Conservation (phyloP, 2,888 invertebrate genomes). For the Tetrapedia diversipes region DNA sequence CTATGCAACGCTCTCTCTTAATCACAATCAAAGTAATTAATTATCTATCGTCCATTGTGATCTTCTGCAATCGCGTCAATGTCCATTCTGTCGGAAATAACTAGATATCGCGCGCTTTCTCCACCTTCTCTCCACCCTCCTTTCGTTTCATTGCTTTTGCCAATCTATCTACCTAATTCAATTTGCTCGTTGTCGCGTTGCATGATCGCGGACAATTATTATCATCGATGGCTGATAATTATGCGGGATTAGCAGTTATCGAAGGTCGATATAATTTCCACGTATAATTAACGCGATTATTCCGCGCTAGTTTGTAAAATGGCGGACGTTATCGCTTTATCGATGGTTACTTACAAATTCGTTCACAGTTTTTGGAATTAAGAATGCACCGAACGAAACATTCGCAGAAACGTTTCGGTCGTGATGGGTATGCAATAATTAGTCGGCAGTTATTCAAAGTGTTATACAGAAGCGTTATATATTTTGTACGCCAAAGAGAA, state of each 20-base stretch:
- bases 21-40: constrained; percentile 67
- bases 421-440: not conserved
- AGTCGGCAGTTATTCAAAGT: not conserved
- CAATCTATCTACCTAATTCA: constrained; percentile 46
- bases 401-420: not conserved
- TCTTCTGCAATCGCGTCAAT: constrained; percentile 23
- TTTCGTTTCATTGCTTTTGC: not conserved
- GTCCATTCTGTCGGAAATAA: constrained; percentile 17
- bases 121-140: not conserved
- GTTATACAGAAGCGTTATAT: too few relatives aligned
- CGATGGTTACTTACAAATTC: not conserved
- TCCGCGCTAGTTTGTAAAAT: not conserved
- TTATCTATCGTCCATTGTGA: constrained; percentile 38
- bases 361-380: not conserved
- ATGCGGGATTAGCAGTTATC: constrained; percentile 43
- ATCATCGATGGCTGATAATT: constrained; percentile 36
- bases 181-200: constrained; percentile 37
- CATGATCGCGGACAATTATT: constrained; percentile 26
- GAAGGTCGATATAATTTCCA: constrained; percentile 13
- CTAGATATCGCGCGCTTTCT: constrained; percentile 32
- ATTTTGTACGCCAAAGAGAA: not conserved
- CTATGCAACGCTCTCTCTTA: constrained; percentile 37
- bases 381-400: not conserved
- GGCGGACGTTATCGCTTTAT: not conserved
- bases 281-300: constrained; percentile 40